Evolutionary conservation across 1,140 invertebrate genomes (phyloP).

Genomic region (Triops cancriformis): DNA sequence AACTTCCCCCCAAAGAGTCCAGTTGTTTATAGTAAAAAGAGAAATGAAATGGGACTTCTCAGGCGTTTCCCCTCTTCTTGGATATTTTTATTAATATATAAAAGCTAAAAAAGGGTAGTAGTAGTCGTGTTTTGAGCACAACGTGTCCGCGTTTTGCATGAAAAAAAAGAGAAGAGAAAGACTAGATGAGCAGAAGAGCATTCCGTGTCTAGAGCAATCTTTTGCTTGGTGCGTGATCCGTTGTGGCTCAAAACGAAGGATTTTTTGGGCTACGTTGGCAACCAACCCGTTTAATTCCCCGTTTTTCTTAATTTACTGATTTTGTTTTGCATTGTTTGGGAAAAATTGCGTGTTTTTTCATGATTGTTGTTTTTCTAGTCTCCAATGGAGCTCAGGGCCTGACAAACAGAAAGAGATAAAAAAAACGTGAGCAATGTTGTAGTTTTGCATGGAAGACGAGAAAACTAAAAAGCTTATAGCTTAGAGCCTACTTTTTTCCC

Average conservation of each 20-base stretch:
- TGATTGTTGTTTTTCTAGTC: conserved; percentile 14
- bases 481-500: background rate
- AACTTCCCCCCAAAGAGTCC: background rate
- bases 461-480: background rate
- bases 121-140: background rate
- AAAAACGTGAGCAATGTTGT: conserved; percentile 4
- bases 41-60: background rate
- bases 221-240: background rate
- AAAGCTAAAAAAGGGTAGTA: background rate
- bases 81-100: conserved; percentile 8
- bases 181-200: background rate
- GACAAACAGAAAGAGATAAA: background rate
- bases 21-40: background rate
- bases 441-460: background rate
- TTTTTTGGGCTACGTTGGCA: background rate
- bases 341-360: background rate
- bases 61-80: conserved; percentile 14
- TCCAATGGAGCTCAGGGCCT: conserved; percentile 11
- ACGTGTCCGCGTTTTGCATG: too few species aligned
- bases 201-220: background rate
- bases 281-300: background rate
- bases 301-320: background rate
- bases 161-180: background rate
- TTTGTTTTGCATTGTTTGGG: background rate
- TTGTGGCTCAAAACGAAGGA: background rate